Evolutionary conservation across 2,797 vertebrate species (phyloP).

Genomic region (Artibeus jamaicensis): DNA sequence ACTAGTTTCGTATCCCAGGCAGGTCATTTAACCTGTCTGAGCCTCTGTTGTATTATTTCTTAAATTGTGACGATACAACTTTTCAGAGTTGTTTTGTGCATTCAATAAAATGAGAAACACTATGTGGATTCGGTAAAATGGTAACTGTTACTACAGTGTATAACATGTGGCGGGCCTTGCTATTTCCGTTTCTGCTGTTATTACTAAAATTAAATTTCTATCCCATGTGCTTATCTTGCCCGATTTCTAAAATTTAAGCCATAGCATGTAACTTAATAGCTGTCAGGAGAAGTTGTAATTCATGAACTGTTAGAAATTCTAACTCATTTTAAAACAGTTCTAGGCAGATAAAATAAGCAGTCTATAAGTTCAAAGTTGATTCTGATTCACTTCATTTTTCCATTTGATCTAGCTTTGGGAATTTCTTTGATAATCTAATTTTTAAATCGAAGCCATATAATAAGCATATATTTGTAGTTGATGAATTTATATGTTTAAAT

Average conservation of each 20-base stretch:
- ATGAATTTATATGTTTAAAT: not conserved
- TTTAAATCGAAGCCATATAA: constrained; percentile 4
- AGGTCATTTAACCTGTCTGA: not conserved
- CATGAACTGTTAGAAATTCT: not conserved
- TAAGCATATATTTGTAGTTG: constrained; percentile 14
- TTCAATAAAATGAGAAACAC: not conserved
- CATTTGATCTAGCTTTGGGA: not conserved
- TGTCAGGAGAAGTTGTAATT: not conserved
- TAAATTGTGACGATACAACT: not conserved
- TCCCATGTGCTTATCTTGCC: not conserved
- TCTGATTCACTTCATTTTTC: not conserved
- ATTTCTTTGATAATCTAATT: constrained; percentile 2
- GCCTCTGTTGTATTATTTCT: not conserved
- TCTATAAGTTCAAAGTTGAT: not conserved
- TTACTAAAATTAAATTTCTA: not conserved
- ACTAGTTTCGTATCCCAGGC: not conserved
- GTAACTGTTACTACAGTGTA: not conserved
- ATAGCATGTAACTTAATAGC: not conserved
- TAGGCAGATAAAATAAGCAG: not conserved
- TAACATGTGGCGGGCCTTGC: not conserved
- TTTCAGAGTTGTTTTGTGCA: not conserved
- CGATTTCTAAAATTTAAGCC: not conserved
- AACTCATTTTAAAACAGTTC: not conserved
- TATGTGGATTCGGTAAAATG: not conserved
- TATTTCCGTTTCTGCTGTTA: not conserved